Evolutionary conservation across 2,797 vertebrate genomes (phyloP).

Genomic region (Bovichtus diacanthus): DNA sequence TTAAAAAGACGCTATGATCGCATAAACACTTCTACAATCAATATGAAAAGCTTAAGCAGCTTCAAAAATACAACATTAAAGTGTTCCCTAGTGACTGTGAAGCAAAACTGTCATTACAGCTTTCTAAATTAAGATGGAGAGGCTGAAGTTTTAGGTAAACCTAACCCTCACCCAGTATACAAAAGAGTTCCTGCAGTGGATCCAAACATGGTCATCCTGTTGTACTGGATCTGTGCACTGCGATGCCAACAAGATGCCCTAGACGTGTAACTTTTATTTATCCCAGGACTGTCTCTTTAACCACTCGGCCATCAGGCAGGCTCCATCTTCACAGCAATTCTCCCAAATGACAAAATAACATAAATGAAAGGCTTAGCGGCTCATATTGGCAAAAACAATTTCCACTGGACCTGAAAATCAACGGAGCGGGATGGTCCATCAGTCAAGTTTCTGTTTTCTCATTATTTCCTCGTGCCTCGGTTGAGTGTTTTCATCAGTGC

Average conservation of each 20-base stretch:
- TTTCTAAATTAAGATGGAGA: no score
- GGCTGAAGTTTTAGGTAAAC: not conserved
- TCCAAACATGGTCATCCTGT: not conserved
- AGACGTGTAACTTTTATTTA: not conserved
- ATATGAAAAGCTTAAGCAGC: no score
- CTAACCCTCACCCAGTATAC: no score
- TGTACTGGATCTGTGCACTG: not conserved
- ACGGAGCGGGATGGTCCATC: not conserved
- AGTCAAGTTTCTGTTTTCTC: slow-evolving; percentile 23
- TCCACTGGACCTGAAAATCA: slow-evolving; percentile 6
- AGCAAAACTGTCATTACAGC: not conserved
- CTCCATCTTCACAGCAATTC: not conserved
- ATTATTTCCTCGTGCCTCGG: slow-evolving; percentile 14
- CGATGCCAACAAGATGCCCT: not conserved
- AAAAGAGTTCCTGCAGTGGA: not conserved
- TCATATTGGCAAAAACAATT: slow-evolving; percentile 19
- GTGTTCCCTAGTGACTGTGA: not conserved
- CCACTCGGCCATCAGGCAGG: not conserved
- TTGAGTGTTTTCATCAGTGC: slow-evolving; percentile 23
- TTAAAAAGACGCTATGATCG: no score
- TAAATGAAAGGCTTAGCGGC: not conserved
- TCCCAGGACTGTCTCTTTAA: not conserved
- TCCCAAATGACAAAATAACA: slow-evolving; percentile 3
- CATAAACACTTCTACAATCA: no score
- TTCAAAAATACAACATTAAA: no score